phyloP scores from a whole-genome alignment of 1,140 invertebrate species.

The Conopomorpha cramerella region DNA sequence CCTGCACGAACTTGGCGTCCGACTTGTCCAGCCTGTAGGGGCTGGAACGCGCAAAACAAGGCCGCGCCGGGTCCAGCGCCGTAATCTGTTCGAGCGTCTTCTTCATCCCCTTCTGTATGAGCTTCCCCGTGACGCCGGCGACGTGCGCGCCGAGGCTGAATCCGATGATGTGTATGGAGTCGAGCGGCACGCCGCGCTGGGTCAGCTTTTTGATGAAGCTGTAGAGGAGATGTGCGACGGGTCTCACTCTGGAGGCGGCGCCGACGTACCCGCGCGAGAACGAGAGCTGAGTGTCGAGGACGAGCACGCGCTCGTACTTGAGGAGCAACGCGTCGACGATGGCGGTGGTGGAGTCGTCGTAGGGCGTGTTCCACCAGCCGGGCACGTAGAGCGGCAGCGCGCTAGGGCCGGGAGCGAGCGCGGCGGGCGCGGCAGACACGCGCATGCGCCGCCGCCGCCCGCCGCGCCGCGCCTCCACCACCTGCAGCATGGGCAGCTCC shows the following conservation, averaged over 20 bases:
- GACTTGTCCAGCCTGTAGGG: constrained; percentile 36
- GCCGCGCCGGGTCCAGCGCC: constrained; percentile 73
- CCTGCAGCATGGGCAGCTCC: constrained; percentile 14
- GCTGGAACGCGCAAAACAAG: constrained; percentile 57
- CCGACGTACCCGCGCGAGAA: constrained; percentile 32
- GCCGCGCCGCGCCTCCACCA: constrained; percentile 19
- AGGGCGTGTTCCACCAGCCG: constrained; percentile 44
- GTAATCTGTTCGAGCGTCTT: constrained; percentile 72
- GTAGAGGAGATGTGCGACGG: constrained; percentile 22
- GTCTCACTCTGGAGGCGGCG: constrained; percentile 23
- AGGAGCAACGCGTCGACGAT: constrained; percentile 25
- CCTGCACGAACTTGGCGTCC: constrained; percentile 54
- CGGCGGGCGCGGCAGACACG: too few relatives aligned
- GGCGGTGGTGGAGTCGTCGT: constrained; percentile 25
- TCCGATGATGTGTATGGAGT: constrained; percentile 71
- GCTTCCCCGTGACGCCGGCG: constrained; percentile 71
- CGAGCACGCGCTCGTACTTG: constrained; percentile 9
- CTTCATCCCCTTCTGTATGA: constrained; percentile 59
- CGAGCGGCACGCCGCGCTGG: constrained; percentile 32
- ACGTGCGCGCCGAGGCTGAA: constrained; percentile 81
- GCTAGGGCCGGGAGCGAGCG: constrained; percentile 7
- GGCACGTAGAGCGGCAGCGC: constrained; percentile 24
- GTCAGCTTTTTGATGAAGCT: constrained; percentile 24
- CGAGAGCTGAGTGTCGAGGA: constrained; percentile 24
- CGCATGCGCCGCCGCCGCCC: constrained; percentile 7